A percentile compares a stretch with the other conserved stretches of the same genome.
These are phyloP conservation scores for Graphium colonna DNA, from an alignment of 2,888 invertebrate species.

Conservation along the genomic window DNA sequence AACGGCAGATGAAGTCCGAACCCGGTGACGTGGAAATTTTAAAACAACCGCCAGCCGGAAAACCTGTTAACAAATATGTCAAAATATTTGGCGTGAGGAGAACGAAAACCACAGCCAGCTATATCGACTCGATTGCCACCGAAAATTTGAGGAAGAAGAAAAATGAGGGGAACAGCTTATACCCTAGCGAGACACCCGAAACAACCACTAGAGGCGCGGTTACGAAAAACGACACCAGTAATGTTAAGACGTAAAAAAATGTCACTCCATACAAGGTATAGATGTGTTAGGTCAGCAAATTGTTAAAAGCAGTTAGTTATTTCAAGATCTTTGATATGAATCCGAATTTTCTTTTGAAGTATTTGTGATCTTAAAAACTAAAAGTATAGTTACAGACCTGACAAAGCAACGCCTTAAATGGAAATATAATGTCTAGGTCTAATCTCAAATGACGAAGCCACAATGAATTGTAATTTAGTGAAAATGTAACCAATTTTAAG, in stretches of 20 bases:
- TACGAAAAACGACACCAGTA: neutral
- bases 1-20: slow-evolving; percentile 6
- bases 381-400: neutral
- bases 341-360: too few relatives aligned
- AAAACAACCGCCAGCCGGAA: neutral
- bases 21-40: neutral
- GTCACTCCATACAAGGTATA: neutral
- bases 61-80: neutral
- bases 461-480: slow-evolving; percentile 1
- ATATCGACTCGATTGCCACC: slow-evolving; percentile 1
- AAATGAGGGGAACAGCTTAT: neutral
- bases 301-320: too few relatives aligned
- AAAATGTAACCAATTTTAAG: neutral
- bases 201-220: neutral
- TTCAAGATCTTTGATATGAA: too few relatives aligned
- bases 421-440: too few relatives aligned
- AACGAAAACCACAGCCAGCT: slow-evolving; percentile 3
- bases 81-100: slow-evolving; percentile 4
- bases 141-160: slow-evolving; percentile 14
- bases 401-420: neutral
- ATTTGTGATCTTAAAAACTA: neutral
- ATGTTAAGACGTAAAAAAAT: slow-evolving; percentile 1
- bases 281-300: too few relatives aligned
- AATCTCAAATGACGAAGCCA: neutral
- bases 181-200: neutral